Conservation (phyloP, 2,113 vertebrate genomes). For the Boleophthalmus pectinirostris region DNA sequence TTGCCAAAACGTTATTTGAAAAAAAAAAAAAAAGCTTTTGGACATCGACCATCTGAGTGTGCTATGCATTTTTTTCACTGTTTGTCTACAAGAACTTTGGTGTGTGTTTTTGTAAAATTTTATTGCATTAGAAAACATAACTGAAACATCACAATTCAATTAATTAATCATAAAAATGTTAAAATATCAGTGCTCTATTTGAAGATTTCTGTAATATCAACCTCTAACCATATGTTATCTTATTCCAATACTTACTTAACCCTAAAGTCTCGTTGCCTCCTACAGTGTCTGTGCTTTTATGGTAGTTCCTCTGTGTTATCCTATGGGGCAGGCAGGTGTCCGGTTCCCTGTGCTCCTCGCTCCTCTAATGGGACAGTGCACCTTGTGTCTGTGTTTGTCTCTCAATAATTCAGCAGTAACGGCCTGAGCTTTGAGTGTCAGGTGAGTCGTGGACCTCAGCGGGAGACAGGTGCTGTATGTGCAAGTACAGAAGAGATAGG, state of each 20-base stretch:
- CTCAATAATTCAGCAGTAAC: slow-evolving; percentile 72
- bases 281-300: slow-evolving; percentile 9
- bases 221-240: neutral
- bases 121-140: too few species aligned
- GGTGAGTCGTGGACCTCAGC: slow-evolving; percentile 34
- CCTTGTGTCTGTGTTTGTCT: slow-evolving; percentile 33
- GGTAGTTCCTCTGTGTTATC: slow-evolving; percentile 25
- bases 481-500: neutral
- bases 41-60: too few species aligned
- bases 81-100: too few species aligned
- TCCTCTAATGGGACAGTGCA: slow-evolving; percentile 29
- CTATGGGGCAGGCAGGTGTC: slow-evolving; percentile 44
- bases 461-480: slow-evolving; percentile 11
- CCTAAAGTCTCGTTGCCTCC: too few species aligned
- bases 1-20: too few species aligned
- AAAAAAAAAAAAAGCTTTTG: too few species aligned
- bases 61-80: too few species aligned
- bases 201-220: neutral
- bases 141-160: too few species aligned
- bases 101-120: too few species aligned
- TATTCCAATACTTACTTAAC: neutral
- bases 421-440: slow-evolving; percentile 34
- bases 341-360: slow-evolving; percentile 52
- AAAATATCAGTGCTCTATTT: too few species aligned
- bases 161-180: too few species aligned